These are phyloP conservation scores for Liopterus haemorrhoidalis DNA, from an alignment of 2,888 invertebrate genomes.

Conservation along the genomic window DNA sequence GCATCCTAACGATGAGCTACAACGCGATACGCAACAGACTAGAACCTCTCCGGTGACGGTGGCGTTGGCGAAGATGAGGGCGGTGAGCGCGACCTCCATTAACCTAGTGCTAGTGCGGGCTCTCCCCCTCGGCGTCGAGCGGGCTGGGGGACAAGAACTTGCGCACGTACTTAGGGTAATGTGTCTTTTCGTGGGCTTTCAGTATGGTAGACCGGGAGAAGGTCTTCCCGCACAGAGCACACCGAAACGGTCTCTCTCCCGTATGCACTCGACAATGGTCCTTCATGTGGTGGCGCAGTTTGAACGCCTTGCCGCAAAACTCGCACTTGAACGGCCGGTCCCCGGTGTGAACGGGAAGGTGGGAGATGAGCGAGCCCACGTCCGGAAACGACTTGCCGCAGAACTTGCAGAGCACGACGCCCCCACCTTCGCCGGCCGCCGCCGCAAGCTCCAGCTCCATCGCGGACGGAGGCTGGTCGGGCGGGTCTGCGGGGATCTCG, in stretches of 20 bases:
- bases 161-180: constrained; percentile 85
- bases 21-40: neutral
- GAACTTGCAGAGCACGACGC: constrained; percentile 83
- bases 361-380: constrained; percentile 79
- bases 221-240: constrained; percentile 83
- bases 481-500: constrained; percentile 48
- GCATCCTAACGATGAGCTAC: neutral
- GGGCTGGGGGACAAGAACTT: constrained; percentile 85
- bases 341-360: constrained; percentile 83
- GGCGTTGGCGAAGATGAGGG: constrained; percentile 23
- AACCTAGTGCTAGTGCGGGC: constrained; percentile 56
- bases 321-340: constrained; percentile 90
- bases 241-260: constrained; percentile 84
- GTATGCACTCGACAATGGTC: constrained; percentile 91
- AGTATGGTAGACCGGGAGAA: constrained; percentile 86
- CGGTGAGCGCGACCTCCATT: constrained; percentile 15
- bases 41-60: constrained; percentile 20
- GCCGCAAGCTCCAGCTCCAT: constrained; percentile 58
- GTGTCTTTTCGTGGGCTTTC: constrained; percentile 89
- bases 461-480: constrained; percentile 49
- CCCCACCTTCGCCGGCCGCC: constrained; percentile 58
- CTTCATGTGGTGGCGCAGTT: constrained; percentile 88
- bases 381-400: constrained; percentile 90
- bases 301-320: constrained; percentile 90
- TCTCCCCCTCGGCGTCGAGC: constrained; percentile 75